A percentile compares a stretch with the other conserved stretches of the same genome.
Conservation (phyloP, 2,888 invertebrate species). For the Gasteruption jaculator region DNA sequence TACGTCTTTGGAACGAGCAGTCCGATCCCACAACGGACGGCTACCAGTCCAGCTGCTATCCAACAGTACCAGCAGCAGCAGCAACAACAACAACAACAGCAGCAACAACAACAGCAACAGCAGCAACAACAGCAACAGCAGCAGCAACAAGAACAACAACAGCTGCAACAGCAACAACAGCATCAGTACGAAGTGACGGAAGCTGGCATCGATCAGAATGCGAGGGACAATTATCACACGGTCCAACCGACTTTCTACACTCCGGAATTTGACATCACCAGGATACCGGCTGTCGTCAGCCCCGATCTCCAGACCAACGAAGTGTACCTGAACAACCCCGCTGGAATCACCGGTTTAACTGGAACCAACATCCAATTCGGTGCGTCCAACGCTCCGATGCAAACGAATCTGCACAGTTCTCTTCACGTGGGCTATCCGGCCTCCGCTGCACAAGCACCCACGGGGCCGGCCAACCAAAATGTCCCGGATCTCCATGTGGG, state of each 20-base stretch:
- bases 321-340: slow-evolving; percentile 31
- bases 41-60: slow-evolving; percentile 23
- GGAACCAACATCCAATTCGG: slow-evolving; percentile 31
- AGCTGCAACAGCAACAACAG: slow-evolving; percentile 37
- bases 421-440: slow-evolving; percentile 40
- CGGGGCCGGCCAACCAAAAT: slow-evolving; percentile 30
- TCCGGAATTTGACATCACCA: slow-evolving; percentile 34
- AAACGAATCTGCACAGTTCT: slow-evolving; percentile 43
- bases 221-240: slow-evolving; percentile 31
- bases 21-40: slow-evolving; percentile 26
- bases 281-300: slow-evolving; percentile 28
- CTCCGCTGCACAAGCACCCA: slow-evolving; percentile 28
- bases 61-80: slow-evolving; percentile 15
- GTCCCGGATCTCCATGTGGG: slow-evolving; percentile 40
- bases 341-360: slow-evolving; percentile 26
- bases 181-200: slow-evolving; percentile 45
- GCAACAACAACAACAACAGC: slow-evolving; percentile 22
- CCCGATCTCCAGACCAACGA: slow-evolving; percentile 36
- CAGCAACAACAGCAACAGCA: slow-evolving; percentile 28
- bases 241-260: slow-evolving; percentile 31
- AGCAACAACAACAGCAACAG: slow-evolving; percentile 32
- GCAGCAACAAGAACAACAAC: slow-evolving; percentile 22
- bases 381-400: slow-evolving; percentile 34
- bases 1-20: slow-evolving; percentile 24
- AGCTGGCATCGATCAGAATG: slow-evolving; percentile 27